Percentiles rank a stretch among this genome's conserved stretches.
These are phyloP conservation scores for Caenorhabditis remanei DNA, from an alignment of 1,140 invertebrate genomes.

Conservation along the genomic window DNA sequence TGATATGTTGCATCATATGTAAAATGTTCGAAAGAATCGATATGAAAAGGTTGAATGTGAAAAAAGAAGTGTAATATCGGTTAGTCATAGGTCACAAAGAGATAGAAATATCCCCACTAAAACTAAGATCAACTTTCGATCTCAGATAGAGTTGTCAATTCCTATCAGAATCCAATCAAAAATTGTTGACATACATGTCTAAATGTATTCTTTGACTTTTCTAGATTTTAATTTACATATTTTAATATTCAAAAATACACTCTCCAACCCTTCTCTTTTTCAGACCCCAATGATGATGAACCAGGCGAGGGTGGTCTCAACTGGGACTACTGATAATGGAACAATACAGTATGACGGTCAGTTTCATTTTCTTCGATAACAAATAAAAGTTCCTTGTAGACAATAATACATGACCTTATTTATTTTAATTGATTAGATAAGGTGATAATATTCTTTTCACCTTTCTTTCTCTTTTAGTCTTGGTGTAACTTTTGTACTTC, in stretches of 20 bases:
- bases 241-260: background rate
- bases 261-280: background rate
- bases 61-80: slow-evolving; percentile 11
- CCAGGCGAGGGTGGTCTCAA: slow-evolving; percentile 38
- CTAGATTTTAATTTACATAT: background rate
- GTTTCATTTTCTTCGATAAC: background rate
- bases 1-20: slow-evolving; percentile 13
- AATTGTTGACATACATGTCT: background rate
- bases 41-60: background rate
- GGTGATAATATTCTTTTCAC: background rate
- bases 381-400: background rate
- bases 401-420: background rate
- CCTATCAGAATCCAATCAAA: background rate
- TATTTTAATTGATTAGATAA: slow-evolving; percentile 3
- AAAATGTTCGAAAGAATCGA: slow-evolving; percentile 1
- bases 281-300: slow-evolving; percentile 49
- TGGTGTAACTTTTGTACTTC: background rate
- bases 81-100: slow-evolving; percentile 6
- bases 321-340: slow-evolving; percentile 48
- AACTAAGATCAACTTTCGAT: background rate
- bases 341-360: slow-evolving; percentile 48
- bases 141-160: background rate
- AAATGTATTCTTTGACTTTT: background rate
- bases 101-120: background rate
- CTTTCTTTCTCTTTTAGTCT: background rate